Evolutionary conservation across 2,113 vertebrate species (phyloP).

Genomic region (Alligator sinensis): DNA sequence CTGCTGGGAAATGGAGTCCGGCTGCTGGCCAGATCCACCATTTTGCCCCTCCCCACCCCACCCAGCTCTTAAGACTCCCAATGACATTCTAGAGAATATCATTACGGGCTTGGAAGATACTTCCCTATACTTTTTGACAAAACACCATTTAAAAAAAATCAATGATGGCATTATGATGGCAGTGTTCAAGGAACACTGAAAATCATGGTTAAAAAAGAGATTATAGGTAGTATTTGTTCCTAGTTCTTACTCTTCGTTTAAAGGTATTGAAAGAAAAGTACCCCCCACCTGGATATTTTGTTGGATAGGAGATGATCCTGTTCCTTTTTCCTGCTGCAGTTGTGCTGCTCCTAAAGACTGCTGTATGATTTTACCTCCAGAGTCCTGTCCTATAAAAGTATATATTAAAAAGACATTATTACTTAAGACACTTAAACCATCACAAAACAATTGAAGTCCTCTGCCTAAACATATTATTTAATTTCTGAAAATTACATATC

Average conservation of each 20-base stretch:
- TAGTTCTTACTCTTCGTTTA: not conserved
- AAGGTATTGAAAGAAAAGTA: not conserved
- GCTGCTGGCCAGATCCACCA: too few relatives aligned
- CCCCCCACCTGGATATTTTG: conserved; percentile 76
- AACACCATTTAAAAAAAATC: not conserved
- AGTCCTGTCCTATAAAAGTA: conserved; percentile 78
- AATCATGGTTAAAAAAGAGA: not conserved
- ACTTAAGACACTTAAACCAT: not conserved
- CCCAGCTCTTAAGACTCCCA: too few relatives aligned
- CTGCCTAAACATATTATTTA: not conserved
- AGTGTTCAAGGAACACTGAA: not conserved
- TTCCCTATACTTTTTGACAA: not conserved
- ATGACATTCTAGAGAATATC: not conserved
- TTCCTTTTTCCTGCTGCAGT: conserved; percentile 75
- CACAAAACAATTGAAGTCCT: not conserved
- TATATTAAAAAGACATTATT: not conserved
- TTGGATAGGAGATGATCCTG: conserved; percentile 76
- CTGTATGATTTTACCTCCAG: conserved; percentile 79
- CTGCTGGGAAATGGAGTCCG: too few relatives aligned
- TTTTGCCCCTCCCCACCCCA: too few relatives aligned
- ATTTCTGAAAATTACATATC: not conserved
- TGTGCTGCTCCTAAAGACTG: conserved; percentile 73
- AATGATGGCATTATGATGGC: not conserved
- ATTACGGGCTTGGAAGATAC: not conserved
- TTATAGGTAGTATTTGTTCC: not conserved